phyloP scores from a whole-genome alignment of 2,888 invertebrate genomes.

The Trimorus sp. region DNA sequence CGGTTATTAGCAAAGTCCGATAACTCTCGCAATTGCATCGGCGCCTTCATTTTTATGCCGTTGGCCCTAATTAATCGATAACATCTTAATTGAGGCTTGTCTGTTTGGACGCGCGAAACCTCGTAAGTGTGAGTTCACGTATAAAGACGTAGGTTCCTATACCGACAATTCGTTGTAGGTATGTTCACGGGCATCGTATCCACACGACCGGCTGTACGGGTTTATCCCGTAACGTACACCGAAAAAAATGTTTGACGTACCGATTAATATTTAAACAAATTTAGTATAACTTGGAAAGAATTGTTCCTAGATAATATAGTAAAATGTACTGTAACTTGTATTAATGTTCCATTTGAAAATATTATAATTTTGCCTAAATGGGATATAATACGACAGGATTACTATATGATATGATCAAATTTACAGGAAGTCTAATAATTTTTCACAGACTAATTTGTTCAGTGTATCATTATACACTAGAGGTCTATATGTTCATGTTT shows the following conservation, averaged over 20 bases:
- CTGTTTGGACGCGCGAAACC: slow-evolving; percentile 66
- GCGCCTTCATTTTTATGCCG: slow-evolving; percentile 67
- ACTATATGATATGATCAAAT: too few relatives aligned
- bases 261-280: too few relatives aligned
- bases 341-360: too few relatives aligned
- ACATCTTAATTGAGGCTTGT: slow-evolving; percentile 74
- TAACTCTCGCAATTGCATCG: slow-evolving; percentile 37
- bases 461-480: slow-evolving; percentile 62
- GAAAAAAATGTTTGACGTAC: too few relatives aligned
- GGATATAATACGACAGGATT: too few relatives aligned
- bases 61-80: slow-evolving; percentile 77
- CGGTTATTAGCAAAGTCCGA: slow-evolving; percentile 44
- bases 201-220: slow-evolving; percentile 38
- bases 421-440: too few relatives aligned
- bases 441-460: too few relatives aligned
- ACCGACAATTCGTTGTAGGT: slow-evolving; percentile 54
- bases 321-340: too few relatives aligned
- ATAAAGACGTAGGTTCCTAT: slow-evolving; percentile 45
- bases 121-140: slow-evolving; percentile 45
- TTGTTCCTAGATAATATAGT: too few relatives aligned
- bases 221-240: slow-evolving; percentile 55
- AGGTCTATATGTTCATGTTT: slow-evolving; percentile 22
- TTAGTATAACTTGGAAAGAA: too few relatives aligned
- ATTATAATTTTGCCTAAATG: too few relatives aligned
- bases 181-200: slow-evolving; percentile 6